Conservation (phyloP, 2,797 vertebrate genomes). For the Enteromius treurensis region DNA sequence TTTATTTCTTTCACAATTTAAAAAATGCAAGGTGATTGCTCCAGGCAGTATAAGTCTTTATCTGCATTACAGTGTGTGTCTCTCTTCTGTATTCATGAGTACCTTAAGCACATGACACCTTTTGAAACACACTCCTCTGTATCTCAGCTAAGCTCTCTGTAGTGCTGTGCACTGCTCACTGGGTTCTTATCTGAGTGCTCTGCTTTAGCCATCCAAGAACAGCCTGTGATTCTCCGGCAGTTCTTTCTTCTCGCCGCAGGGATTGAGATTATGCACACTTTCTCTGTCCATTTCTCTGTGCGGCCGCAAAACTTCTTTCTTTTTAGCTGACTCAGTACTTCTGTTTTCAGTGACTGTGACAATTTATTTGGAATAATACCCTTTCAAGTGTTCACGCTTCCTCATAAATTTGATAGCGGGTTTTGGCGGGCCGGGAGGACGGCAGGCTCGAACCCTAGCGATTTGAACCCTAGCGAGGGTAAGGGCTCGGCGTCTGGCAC, state of each 20-base stretch:
- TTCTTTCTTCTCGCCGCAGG: slow-evolving; percentile 43
- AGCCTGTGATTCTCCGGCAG: slow-evolving; percentile 44
- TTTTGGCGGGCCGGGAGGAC: no score
- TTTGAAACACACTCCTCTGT: slow-evolving; percentile 65
- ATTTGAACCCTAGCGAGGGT: no score
- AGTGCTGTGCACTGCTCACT: slow-evolving; percentile 46
- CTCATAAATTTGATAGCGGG: no score
- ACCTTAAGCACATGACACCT: slow-evolving; percentile 75
- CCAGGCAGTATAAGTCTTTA: slow-evolving; percentile 72
- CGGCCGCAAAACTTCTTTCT: not conserved
- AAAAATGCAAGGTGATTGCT: slow-evolving; percentile 73
- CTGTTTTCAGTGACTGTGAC: slow-evolving; percentile 35
- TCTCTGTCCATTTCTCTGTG: slow-evolving; percentile 19
- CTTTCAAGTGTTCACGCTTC: no score
- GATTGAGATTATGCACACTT: slow-evolving; percentile 33
- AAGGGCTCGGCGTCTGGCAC: no score
- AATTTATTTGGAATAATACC: not conserved
- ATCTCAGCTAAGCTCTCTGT: slow-evolving; percentile 59
- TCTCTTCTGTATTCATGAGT: slow-evolving; percentile 63
- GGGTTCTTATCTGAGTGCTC: slow-evolving; percentile 48
- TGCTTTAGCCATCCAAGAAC: slow-evolving; percentile 47
- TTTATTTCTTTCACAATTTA: slow-evolving; percentile 70
- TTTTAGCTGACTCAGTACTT: slow-evolving; percentile 20
- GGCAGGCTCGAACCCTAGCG: no score
- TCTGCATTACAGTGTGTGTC: slow-evolving; percentile 74